Base-by-base conservation (phyloP, 2,797 vertebrate species). In the Lacerta viridis region DNA sequence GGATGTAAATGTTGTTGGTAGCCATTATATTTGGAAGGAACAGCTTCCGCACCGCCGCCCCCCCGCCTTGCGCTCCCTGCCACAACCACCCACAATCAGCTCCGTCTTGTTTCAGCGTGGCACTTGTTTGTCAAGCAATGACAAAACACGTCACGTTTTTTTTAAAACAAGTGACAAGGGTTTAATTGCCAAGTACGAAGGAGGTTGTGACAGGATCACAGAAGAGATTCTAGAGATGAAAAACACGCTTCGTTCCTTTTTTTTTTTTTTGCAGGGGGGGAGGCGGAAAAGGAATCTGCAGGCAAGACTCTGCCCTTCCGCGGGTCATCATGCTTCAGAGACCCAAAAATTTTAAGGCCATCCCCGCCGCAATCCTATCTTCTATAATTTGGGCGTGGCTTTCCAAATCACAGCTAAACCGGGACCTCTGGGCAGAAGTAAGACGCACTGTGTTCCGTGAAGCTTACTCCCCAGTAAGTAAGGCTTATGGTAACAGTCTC, bases 51-150 rank as follows among this genome's bases (percentile, higher is more conserved):
- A 91, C 94, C 76, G 89, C 86, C 23, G 29, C 43, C 3, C 61
- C 93, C 83, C 39, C 0, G 50, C 50, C 50, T 55, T 55, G 50
- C 50, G 50, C 50, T 55, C 50, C 50, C 50, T 55, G 13, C 50
- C 50, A 55, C 50, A 15, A 3, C 50, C 50, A 55, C 13, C 50
- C 13, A 55, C 89, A 93, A 95, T 96, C 86, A 92, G 93, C 94
- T 94, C 92, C 90, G 83, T 95, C 96, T 96, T 96, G 96, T 95
- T 94, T 92, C 91, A 91, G 92, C 92, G 93, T 94, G 96, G 93
- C 96, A 96, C 89, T 95, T 96, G 95, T 94, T 89, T 93, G 94
- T 95, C 93, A 95, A 93, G 95, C 90, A 88, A 90, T 92, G 95
- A 96, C 94, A 96, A 95, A 96, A 95, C 15, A 55, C 87, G 90